These are phyloP conservation scores for Bovichtus diacanthus DNA, from an alignment of 2,797 vertebrate genomes.

Conservation along the genomic window DNA sequence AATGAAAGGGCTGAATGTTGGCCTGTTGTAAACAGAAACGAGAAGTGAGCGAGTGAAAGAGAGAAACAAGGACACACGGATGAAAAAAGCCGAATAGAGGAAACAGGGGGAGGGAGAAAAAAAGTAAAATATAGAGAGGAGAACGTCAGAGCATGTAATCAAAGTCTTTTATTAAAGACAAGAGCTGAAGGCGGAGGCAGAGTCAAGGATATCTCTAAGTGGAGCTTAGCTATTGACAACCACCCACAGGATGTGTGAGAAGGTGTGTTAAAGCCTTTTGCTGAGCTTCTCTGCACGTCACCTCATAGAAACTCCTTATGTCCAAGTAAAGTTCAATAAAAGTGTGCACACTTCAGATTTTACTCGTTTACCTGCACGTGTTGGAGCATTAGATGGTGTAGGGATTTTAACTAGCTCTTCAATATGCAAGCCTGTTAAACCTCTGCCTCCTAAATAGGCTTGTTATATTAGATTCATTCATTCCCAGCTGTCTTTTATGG, in stretches of 20 bases:
- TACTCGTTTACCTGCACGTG: slow-evolving; percentile 19
- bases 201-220: slow-evolving; percentile 62
- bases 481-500: slow-evolving; percentile 56
- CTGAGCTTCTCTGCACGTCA: slow-evolving; percentile 24
- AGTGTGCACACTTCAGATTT: not conserved
- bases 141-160: slow-evolving; percentile 24
- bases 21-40: slow-evolving; percentile 11
- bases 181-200: slow-evolving; percentile 50
- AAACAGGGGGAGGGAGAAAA: not conserved
- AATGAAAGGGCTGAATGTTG: slow-evolving; percentile 26
- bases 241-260: slow-evolving; percentile 51
- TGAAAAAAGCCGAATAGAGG: slow-evolving; percentile 7
- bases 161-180: slow-evolving; percentile 46
- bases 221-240: slow-evolving; percentile 54
- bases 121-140: slow-evolving; percentile 15
- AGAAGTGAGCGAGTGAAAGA: slow-evolving; percentile 3
- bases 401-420: slow-evolving; percentile 12
- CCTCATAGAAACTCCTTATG: slow-evolving; percentile 20
- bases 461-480: slow-evolving; percentile 54
- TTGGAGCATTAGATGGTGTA: slow-evolving; percentile 3
- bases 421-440: slow-evolving; percentile 5
- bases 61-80: slow-evolving; percentile 8
- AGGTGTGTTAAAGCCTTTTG: slow-evolving; percentile 43
- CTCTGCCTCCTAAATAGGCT: slow-evolving; percentile 32
- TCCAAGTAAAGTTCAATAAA: slow-evolving; percentile 20